A percentile compares a stretch with the other conserved stretches of the same genome.
Evolutionary conservation across 2,113 vertebrate species (phyloP).

Genomic region (Megatriorchis doriae): DNA sequence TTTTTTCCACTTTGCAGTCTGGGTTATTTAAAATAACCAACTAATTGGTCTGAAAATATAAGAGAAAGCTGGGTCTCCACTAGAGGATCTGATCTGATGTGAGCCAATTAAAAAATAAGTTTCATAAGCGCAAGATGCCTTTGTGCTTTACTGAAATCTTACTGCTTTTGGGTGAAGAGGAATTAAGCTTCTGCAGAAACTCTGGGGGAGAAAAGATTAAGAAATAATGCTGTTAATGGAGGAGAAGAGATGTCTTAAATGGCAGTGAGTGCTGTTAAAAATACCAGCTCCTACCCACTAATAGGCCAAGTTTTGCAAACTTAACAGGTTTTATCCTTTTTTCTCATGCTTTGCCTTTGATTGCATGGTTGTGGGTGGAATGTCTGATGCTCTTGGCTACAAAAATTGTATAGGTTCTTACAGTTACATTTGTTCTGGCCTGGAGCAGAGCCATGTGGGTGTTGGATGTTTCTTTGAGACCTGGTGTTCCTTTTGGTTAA

Average conservation of each 20-base stretch:
- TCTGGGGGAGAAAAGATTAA: neutral
- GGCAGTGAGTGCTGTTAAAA: neutral
- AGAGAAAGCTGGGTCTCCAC: neutral
- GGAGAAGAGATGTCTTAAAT: neutral
- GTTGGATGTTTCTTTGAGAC: slow-evolving; percentile 19
- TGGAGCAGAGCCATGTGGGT: neutral
- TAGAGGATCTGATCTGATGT: neutral
- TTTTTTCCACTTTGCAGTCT: neutral
- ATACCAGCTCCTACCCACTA: neutral
- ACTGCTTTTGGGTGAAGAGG: neutral
- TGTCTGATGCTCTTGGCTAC: slow-evolving; percentile 8
- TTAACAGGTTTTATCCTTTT: slow-evolving; percentile 26
- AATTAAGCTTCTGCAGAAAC: neutral
- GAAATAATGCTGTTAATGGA: neutral
- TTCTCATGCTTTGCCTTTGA: slow-evolving; percentile 2
- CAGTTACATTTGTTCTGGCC: slow-evolving; percentile 34
- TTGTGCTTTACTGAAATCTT: neutral
- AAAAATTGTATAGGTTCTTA: neutral
- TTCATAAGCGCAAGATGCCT: neutral
- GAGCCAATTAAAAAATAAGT: neutral
- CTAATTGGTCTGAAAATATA: neutral
- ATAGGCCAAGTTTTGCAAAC: slow-evolving; percentile 17
- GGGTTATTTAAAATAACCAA: neutral
- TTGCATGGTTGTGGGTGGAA: slow-evolving; percentile 43
- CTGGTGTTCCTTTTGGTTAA: neutral